Conservation (phyloP, 2,888 invertebrate genomes). For the Globia sparganii region DNA sequence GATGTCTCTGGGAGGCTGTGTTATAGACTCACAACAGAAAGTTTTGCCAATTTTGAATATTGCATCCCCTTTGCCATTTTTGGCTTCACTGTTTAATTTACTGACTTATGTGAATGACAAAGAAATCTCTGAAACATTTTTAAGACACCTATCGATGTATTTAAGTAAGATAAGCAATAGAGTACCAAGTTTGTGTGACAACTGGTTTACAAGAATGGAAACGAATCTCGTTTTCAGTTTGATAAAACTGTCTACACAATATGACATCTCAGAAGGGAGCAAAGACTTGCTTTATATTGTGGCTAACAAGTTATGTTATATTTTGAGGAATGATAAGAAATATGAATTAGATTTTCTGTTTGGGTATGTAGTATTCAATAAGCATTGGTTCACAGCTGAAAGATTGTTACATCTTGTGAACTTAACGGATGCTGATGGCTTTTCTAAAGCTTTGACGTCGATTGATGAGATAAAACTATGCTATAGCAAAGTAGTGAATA, state of each 20-base stretch:
- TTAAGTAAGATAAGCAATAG: conserved; percentile 80
- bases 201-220: conserved; percentile 92
- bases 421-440: conserved; percentile 83
- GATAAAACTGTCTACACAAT: conserved; percentile 82
- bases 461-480: conserved; percentile 84
- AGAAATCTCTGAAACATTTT: conserved; percentile 80
- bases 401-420: conserved; percentile 89
- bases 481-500: conserved; percentile 84
- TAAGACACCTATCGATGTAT: conserved; percentile 84
- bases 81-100: conserved; percentile 83
- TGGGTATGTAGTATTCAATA: conserved; percentile 91
- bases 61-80: conserved; percentile 82
- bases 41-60: conserved; percentile 82
- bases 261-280: conserved; percentile 81
- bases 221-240: conserved; percentile 89
- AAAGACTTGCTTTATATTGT: conserved; percentile 90
- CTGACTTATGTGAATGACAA: conserved; percentile 77
- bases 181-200: conserved; percentile 85
- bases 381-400: conserved; percentile 90
- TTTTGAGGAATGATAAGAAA: conserved; percentile 91
- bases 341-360: conserved; percentile 90
- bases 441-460: conserved; percentile 80
- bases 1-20: conserved; percentile 78
- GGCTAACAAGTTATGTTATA: conserved; percentile 91
- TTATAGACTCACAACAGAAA: conserved; percentile 80